Conservation (phyloP, 2,797 vertebrate genomes). For the Microchirus variegatus region DNA sequence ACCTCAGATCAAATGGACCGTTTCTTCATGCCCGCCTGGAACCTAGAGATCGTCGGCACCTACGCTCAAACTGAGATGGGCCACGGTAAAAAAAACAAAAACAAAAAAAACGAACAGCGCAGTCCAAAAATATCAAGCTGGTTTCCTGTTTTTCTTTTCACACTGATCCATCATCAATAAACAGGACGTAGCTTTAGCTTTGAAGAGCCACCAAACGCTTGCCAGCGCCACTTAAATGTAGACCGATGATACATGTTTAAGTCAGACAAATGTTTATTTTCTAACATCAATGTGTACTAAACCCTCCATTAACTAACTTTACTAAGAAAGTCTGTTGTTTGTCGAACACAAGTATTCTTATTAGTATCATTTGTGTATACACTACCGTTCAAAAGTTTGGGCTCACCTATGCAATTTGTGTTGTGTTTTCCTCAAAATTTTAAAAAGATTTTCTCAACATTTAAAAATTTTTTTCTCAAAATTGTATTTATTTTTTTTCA, state of each 20-base stretch:
- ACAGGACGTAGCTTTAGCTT: neutral
- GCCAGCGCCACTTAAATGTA: neutral
- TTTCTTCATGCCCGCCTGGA: constrained; percentile 98
- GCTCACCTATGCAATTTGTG: no score
- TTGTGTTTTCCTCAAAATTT: no score
- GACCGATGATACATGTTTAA: neutral
- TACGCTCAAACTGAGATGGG: constrained; percentile 99
- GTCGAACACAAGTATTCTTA: neutral
- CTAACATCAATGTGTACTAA: neutral
- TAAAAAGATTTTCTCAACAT: no score
- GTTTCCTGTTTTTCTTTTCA: neutral
- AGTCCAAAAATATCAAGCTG: constrained; percentile 12
- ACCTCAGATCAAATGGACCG: constrained; percentile 93
- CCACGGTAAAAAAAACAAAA: constrained; percentile 88
- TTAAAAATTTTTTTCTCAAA: no score
- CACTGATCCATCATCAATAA: neutral
- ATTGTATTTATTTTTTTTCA: no score
- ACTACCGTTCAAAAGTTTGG: no score
- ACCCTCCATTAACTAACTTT: neutral
- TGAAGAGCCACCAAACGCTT: neutral
- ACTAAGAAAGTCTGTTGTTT: neutral
- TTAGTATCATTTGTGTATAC: no score
- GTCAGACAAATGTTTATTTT: neutral
- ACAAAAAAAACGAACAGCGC: no score
- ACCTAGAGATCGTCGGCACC: constrained; percentile 98